Conservation (phyloP, 2,888 invertebrate genomes). For the Imbricaverruca yamaguchii region DNA sequence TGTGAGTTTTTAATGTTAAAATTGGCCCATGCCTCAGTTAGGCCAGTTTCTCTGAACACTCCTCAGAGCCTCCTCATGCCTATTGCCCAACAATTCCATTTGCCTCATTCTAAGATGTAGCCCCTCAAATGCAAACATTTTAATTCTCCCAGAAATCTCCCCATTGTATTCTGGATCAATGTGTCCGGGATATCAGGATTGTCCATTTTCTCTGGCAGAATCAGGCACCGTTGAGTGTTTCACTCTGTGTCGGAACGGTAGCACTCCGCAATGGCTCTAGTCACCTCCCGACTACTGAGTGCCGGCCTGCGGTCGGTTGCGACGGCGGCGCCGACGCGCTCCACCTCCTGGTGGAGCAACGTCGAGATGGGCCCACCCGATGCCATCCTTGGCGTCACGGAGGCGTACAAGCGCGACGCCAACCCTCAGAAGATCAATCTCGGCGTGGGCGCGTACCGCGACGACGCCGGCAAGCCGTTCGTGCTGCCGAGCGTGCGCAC, state of each 20-base stretch:
- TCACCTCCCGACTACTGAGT: background rate
- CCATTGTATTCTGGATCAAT: no score
- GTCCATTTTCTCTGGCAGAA: no score
- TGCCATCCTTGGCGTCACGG: conserved; percentile 74
- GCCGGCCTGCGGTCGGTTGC: background rate
- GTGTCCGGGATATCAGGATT: no score
- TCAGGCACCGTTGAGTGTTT: no score
- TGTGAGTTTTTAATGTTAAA: background rate
- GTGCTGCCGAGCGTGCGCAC: conserved; percentile 74
- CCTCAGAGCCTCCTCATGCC: no score
- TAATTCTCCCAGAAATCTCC: no score
- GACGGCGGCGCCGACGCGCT: background rate
- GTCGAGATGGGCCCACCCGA: conserved; percentile 97
- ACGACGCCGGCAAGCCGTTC: conserved; percentile 94
- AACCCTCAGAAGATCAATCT: conserved; percentile 94
- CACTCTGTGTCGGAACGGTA: no score
- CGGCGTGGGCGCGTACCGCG: conserved; percentile 93
- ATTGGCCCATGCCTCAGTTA: no score
- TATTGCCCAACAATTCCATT: no score
- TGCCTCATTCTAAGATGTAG: no score
- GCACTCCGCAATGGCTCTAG: background rate
- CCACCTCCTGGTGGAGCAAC: conserved; percentile 74
- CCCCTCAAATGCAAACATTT: no score
- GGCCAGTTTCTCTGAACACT: no score
- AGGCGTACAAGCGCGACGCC: conserved; percentile 55